Conservation (phyloP, 2,888 invertebrate species). For the Sinotaia quadrata region DNA sequence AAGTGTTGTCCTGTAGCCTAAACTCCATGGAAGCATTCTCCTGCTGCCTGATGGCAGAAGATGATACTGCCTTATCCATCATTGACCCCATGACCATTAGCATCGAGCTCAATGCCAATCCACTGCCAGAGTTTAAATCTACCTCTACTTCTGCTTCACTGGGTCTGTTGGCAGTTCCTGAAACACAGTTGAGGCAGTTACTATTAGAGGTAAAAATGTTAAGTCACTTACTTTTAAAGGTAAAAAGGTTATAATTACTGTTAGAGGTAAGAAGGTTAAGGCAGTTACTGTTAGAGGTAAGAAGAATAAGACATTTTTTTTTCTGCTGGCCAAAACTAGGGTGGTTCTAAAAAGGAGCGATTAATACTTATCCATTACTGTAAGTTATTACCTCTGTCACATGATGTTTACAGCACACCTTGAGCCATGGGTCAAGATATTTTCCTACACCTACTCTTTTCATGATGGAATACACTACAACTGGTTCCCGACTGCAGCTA, state of each 20-base stretch:
- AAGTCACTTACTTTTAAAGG: background rate
- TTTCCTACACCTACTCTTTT: too few relatives aligned
- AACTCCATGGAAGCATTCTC: conserved; percentile 93
- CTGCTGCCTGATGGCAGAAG: conserved; percentile 89
- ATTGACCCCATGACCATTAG: conserved; percentile 90
- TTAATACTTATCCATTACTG: too few relatives aligned
- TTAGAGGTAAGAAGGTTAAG: too few relatives aligned
- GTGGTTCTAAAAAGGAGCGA: too few relatives aligned
- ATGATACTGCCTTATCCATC: conserved; percentile 93
- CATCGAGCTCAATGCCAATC: conserved; percentile 66
- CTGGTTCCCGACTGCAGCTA: too few relatives aligned
- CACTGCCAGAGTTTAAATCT: conserved; percentile 54
- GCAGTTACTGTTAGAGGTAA: too few relatives aligned
- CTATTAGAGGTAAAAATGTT: conserved; percentile 61
- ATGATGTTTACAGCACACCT: too few relatives aligned
- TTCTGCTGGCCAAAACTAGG: too few relatives aligned
- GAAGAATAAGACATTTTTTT: too few relatives aligned
- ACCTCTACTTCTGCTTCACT: conserved; percentile 46
- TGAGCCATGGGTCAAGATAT: too few relatives aligned
- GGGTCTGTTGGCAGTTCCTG: conserved; percentile 62
- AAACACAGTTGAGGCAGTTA: conserved; percentile 57
- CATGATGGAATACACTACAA: too few relatives aligned
- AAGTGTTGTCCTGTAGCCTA: conserved; percentile 88
- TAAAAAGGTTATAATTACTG: background rate
- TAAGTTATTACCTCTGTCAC: too few relatives aligned